Evolutionary conservation across 2,797 vertebrate species (phyloP), one percentile per base, ranked within the genome.

Genomic region (Silurus lanzhouensis): DNA sequence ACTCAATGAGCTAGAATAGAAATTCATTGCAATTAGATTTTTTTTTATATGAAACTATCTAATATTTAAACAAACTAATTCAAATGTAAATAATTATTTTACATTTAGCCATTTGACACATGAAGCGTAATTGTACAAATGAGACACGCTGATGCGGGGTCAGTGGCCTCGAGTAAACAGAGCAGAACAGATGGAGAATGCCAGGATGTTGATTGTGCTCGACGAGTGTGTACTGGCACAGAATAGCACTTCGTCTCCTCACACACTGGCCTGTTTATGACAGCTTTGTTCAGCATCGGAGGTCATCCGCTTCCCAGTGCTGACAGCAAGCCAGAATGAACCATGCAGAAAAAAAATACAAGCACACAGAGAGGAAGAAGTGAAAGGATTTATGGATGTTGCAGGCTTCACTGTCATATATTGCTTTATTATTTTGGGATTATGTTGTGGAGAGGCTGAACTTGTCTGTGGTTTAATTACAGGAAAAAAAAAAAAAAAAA

Each of bases 101-200:
- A 10, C 6, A 52, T 52, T 7, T 52, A 52, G 48, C 48, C 8
- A 10, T 38, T 38, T 38, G 38, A 38, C 38, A 38, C 38, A 38
- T 38, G 48, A 10, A 44, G 10, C 12, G 2, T 19, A 63, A 44
- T 57, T 44, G 60, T 64, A 46, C 12, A 46, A 79, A 15, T 2
- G 38, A 46, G 20, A 20, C 31, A 8, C 12, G 27, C 31, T 25
- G 20, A 48, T 64, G 20, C 22, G 1, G 60, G 60, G 60, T 79
- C 77, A 48, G 60, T 78, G 38, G 38, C 38, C n/a, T 25, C 14
- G 20, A 15, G 77, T 79, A 79, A 79, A 64, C 38, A 25, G 38
- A 63, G 58, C 71, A 78, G 83, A 84, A 78, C 83, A 84, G 83
- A 78, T 70, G 83, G 74, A 76, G 52, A 55, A 68, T 60, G 83